Base-by-base conservation (phyloP, 1,140 invertebrate genomes). In the Hermatobates lingyangjiaoensis region DNA sequence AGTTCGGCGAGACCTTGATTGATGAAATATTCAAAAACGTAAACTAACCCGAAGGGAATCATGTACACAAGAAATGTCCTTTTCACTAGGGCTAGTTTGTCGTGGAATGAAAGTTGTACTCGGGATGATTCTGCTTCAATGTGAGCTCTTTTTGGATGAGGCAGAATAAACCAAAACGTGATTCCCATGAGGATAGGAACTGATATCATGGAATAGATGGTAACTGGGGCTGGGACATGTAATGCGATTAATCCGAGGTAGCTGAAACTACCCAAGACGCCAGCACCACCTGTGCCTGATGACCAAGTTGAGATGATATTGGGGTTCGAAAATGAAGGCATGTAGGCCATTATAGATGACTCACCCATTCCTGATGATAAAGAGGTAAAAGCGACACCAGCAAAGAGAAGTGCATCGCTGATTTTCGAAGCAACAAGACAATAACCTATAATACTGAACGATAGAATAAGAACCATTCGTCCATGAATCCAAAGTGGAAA, bases 21-120 rank as follows among this genome's bases (percentile, higher is more conserved):
- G 55, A 91, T 91, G 57, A 88, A 84, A 66, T 92, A 92, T 60
- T 91, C 87, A 56, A 83, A 83, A 54, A 87, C 73, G 60, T 91
- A 92, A 1, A 92, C 87, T 23, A 83, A 58, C 1, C 71, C 71
- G 1, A 92, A 63, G 0, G 88, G 87, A 54, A 89, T 62, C 79
- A 91, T 87, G 58, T 78, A 90, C 54, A 75, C 77, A 3, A 86
- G 54, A 15, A 90, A 62, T 1, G 18, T 44, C 42, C 7, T 18
- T 44, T 7, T 5, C 7, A 44, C 7, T 44, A 5, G 42, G 42
- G 7, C 7, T 44, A 5, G 18, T 10, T 20, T 44, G 48, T 74
- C 34, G 10, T n/a, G 10, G 5, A 5, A 14, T 10, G 18, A 18
- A 20, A 20, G 5, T 20, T 24, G 2, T 23, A 42, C 48, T 20